Evolutionary conservation across 2,888 invertebrate species (phyloP).

Genomic region (Trachelus tabidus): DNA sequence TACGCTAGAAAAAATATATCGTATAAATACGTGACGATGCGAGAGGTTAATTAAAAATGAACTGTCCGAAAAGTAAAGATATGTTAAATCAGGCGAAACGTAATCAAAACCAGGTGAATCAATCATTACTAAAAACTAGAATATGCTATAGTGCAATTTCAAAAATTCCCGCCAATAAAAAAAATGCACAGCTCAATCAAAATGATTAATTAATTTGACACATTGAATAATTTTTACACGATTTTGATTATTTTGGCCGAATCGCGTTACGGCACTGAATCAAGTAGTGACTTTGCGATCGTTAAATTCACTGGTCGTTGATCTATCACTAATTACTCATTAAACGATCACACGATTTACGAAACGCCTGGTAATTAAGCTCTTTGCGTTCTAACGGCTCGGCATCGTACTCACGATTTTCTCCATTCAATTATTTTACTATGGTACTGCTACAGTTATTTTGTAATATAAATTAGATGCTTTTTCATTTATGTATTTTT

Average conservation of each 20-base stretch:
- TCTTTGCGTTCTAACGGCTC: conserved; percentile 30
- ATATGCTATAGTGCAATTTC: background rate
- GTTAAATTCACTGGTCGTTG: background rate
- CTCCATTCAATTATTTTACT: background rate
- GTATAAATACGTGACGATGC: no score
- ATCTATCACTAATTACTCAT: conserved; percentile 31
- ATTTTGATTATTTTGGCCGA: background rate
- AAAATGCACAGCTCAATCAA: background rate
- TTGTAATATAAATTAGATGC: conserved; percentile 5
- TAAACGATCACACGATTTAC: conserved; percentile 23
- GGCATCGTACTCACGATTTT: conserved; percentile 26
- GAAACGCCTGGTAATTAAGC: conserved; percentile 23
- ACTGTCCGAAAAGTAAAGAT: no score
- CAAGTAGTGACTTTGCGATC: background rate
- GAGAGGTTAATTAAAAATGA: no score
- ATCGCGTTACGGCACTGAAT: background rate
- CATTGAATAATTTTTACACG: background rate
- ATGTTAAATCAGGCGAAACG: no score
- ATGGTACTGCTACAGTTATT: background rate
- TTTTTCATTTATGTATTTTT: background rate
- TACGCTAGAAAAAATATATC: no score
- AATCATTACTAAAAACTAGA: no score
- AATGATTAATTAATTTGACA: background rate
- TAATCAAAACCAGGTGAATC: no score
- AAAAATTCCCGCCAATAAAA: background rate